These are phyloP conservation scores for Anoplophora glabripennis DNA, from an alignment of 1,140 invertebrate genomes.

Conservation along the genomic window DNA sequence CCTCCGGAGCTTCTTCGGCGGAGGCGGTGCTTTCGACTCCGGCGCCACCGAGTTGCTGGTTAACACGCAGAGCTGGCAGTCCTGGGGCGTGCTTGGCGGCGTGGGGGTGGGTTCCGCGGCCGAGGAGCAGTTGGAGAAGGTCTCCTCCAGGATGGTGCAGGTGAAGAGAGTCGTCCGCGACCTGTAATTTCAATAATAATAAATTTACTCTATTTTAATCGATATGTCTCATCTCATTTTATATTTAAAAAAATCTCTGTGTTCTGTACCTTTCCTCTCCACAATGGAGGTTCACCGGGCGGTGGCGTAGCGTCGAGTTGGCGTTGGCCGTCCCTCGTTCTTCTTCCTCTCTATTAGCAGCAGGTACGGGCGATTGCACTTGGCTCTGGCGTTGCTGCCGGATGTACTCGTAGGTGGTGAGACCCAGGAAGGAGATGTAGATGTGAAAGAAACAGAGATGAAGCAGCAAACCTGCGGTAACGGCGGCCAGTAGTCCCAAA, in stretches of 20 bases:
- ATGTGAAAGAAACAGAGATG: constrained; percentile 89
- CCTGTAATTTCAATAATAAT: too few relatives aligned
- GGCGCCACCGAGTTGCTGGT: constrained; percentile 34
- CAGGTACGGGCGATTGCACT: neutral
- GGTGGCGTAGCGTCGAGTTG: constrained; percentile 17
- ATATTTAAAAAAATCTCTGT: too few relatives aligned
- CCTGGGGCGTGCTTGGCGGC: constrained; percentile 47
- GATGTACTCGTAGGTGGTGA: constrained; percentile 90
- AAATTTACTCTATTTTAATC: too few relatives aligned
- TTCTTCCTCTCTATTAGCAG: neutral
- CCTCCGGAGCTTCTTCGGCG: constrained; percentile 36
- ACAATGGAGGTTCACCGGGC: constrained; percentile 46
- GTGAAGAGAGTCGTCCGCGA: constrained; percentile 46
- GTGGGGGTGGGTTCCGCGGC: constrained; percentile 43
- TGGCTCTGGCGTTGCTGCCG: constrained; percentile 55
- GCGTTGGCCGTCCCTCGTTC: constrained; percentile 2
- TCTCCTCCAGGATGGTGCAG: constrained; percentile 48
- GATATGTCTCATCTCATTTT: too few relatives aligned
- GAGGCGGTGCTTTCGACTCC: constrained; percentile 22
- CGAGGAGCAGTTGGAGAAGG: constrained; percentile 35
- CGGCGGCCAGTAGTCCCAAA: constrained; percentile 66
- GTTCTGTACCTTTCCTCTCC: constrained; percentile 39
- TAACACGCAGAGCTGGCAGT: constrained; percentile 46
- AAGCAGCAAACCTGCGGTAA: constrained; percentile 74
- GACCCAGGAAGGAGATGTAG: constrained; percentile 77